Evolutionary conservation across 2,888 invertebrate species (phyloP), one percentile per base, ranked within the genome.

Genomic region (Conops quadrifasciatus): DNA sequence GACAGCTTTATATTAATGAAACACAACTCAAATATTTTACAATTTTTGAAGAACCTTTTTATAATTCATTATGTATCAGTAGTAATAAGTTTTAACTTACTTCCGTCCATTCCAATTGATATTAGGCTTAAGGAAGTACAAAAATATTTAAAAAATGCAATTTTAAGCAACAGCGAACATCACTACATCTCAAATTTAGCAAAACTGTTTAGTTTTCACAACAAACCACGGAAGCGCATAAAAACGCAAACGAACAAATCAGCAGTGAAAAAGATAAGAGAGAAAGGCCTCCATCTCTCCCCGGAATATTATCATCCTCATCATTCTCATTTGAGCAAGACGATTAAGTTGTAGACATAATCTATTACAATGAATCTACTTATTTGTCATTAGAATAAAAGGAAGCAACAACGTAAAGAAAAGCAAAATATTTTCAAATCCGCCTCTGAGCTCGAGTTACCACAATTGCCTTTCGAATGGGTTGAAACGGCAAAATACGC

Each of bases 281-380:
- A 65, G 26, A 67, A 70, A 60, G 65, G 68, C 43, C 64, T 66
- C 21, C 43, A 53, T 56, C 21, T 59, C 59, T 64, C 47, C 19
- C 26, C 62, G 65, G 77, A 80, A 80, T 80, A 82, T 81, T 82
- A 82, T 81, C 82, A 82, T 83, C 36, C 4, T 36, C 80, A 82
- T 81, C 82, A 82, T 80, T 81, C 82, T 83, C 82, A 82, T 83
- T 83, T 83, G 84, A 83, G 81, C 83, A 79, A 82, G 80, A 82
- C 84, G 84, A 84, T 84, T 84, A 84, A 84, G 84, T 84, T 84
- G 84, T 84, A 84, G 84, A 84, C 84, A 84, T 82, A 84, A 84
- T 84, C 84, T 84, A 84, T 84, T 84, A 84, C 83, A 83, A 83
- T 81, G 82, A 81, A 84, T 84, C 84, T 84, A 79, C 83, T 84